A percentile compares a stretch with the other conserved stretches of the same genome.
Evolutionary conservation across 2,113 vertebrate species (phyloP).

Genomic region (Nesogale talazaci): DNA sequence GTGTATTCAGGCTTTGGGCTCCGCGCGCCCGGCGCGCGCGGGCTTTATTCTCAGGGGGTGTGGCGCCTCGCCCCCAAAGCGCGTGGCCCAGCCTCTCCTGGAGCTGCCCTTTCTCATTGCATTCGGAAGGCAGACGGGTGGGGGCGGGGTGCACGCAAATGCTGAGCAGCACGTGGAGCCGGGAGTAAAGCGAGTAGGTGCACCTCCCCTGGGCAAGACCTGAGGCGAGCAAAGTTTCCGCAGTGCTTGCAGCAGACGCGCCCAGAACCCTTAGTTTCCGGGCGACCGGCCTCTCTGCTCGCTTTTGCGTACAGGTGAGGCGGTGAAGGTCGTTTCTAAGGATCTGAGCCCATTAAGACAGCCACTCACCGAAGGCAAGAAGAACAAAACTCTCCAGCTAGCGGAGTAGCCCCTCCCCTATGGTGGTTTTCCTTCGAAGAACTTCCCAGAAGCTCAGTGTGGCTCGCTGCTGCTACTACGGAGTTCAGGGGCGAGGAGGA

Average conservation of each 20-base stretch:
- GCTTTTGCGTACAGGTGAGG: neutral
- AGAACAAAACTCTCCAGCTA: conserved; percentile 39
- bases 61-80: conserved; percentile 48
- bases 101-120: conserved; percentile 2
- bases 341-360: neutral
- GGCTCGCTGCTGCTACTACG: neutral
- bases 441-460: conserved; percentile 33
- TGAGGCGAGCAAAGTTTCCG: conserved; percentile 54
- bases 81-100: conserved; percentile 10
- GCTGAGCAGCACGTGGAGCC: neutral
- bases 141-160: neutral
- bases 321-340: neutral
- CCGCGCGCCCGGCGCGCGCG: neutral
- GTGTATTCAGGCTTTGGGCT: neutral
- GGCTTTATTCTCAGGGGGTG: conserved; percentile 72
- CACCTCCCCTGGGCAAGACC: neutral
- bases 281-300: neutral
- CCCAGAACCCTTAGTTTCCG: neutral
- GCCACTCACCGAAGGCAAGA: neutral
- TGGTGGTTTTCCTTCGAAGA: conserved; percentile 52
- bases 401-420: neutral
- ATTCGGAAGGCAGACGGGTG: neutral
- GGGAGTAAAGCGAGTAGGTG: conserved; percentile 10
- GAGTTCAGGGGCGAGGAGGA: conserved; percentile 24
- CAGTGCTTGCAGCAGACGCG: neutral